These are phyloP conservation scores for Sterrhoptilus dennistouni DNA, from an alignment of 2,113 vertebrate genomes.

Conservation along the genomic window DNA sequence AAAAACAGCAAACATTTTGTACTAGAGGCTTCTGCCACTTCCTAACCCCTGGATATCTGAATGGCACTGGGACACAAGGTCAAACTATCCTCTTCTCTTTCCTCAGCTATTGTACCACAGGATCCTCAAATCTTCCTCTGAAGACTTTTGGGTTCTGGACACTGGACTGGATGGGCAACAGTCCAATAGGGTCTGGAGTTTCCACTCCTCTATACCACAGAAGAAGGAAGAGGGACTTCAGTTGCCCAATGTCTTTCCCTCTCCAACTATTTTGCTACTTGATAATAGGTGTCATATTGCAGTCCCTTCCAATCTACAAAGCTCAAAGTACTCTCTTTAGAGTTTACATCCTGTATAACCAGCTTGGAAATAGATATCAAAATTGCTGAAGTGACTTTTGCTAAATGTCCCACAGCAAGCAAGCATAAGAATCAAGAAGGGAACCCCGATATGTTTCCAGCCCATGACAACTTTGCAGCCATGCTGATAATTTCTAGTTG, in stretches of 20 bases:
- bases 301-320: background rate
- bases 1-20: background rate
- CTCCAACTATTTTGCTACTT: background rate
- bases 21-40: background rate
- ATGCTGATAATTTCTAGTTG: background rate
- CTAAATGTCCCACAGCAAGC: background rate
- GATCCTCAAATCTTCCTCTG: background rate
- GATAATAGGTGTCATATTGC: background rate
- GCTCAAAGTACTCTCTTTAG: background rate
- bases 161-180: background rate
- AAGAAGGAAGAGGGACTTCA: background rate
- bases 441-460: background rate
- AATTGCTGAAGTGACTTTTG: background rate
- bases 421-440: background rate
- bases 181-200: background rate
- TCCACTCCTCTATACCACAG: background rate
- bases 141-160: background rate
- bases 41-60: background rate
- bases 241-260: accelerated
- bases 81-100: background rate
- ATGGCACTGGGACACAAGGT: background rate
- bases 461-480: background rate
- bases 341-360: background rate
- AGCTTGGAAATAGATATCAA: background rate
- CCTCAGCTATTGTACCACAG: background rate